Evolutionary conservation across 2,113 vertebrate species (phyloP).

Genomic region (Neolamprologus modestus): DNA sequence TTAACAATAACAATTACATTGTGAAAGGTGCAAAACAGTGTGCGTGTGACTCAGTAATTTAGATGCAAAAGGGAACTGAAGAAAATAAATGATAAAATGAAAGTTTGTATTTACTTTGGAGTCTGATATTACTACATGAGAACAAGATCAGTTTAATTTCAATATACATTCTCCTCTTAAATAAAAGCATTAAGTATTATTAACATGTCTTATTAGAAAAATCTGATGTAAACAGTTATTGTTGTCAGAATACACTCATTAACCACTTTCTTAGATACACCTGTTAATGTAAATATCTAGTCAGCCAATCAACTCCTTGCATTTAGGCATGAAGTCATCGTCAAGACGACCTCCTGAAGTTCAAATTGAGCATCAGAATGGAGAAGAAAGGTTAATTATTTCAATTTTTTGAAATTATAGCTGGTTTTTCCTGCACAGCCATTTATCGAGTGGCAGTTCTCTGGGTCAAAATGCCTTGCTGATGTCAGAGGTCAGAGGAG

Average conservation of each 20-base stretch:
- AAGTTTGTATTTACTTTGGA: not conserved
- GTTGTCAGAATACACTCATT: not conserved
- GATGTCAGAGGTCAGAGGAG: not conserved
- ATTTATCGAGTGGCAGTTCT: not conserved
- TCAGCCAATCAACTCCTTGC: not conserved
- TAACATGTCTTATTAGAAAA: not conserved
- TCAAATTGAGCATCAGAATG: not conserved
- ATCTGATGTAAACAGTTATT: not conserved
- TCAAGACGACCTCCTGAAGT: not conserved
- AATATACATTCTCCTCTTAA: not conserved
- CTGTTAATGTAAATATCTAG: not conserved
- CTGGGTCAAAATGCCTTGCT: not conserved
- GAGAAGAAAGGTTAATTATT: not conserved
- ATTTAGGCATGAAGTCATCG: not conserved
- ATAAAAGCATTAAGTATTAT: not conserved
- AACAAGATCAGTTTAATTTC: not conserved
- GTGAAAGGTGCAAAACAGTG: not conserved
- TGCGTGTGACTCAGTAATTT: not conserved
- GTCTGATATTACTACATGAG: not conserved
- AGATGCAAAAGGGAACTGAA: not conserved
- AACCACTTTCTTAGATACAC: not conserved
- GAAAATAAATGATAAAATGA: not conserved
- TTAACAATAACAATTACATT: not conserved
- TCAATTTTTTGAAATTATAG: not conserved
- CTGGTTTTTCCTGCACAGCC: not conserved